Evolutionary conservation across 2,888 invertebrate species (phyloP).

Genomic region (Lasioglossum zephyrum): DNA sequence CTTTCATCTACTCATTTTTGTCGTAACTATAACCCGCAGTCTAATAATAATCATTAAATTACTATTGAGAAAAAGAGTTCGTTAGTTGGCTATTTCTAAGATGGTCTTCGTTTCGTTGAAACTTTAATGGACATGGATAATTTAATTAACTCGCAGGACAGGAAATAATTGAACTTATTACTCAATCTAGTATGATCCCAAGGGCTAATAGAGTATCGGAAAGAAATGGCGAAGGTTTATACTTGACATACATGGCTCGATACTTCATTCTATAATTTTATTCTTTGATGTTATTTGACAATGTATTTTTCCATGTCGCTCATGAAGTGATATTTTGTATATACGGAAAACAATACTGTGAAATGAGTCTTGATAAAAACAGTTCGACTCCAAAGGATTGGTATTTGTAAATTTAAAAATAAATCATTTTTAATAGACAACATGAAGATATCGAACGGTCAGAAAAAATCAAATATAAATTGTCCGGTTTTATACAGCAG

Average conservation of each 20-base stretch:
- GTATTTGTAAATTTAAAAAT: neutral
- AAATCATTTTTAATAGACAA: neutral
- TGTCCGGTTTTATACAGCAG: neutral
- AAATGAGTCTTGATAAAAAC: too few relatives aligned
- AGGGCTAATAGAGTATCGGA: neutral
- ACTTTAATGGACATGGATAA: too few relatives aligned
- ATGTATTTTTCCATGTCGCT: neutral
- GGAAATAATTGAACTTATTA: neutral
- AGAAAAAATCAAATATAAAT: constrained; percentile 36
- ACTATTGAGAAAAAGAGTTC: neutral
- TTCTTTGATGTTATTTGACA: neutral
- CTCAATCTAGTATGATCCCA: constrained; percentile 9
- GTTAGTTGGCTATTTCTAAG: neutral
- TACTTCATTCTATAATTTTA: neutral
- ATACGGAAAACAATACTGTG: neutral
- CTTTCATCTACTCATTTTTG: neutral
- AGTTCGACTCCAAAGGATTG: neutral
- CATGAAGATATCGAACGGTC: neutral
- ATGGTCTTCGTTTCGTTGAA: too few relatives aligned
- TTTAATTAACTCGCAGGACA: neutral
- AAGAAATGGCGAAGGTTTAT: neutral
- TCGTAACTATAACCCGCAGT: neutral
- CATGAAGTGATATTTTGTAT: neutral
- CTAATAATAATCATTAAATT: neutral
- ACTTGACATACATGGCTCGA: neutral